Conservation (phyloP, 2,888 invertebrate genomes). For the Sarcophaga subvicina region DNA sequence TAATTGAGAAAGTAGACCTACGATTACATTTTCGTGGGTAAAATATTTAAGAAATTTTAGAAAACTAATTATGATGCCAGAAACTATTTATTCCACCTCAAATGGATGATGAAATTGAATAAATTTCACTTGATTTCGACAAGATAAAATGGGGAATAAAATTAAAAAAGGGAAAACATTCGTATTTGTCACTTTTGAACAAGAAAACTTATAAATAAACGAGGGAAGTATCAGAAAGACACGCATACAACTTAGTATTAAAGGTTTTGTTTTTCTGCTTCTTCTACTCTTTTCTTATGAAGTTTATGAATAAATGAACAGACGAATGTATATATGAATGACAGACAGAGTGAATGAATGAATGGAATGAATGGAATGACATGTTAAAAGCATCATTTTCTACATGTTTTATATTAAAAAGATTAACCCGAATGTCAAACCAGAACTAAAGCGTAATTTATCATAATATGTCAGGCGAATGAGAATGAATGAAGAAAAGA, state of each 20-base stretch:
- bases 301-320: conserved; percentile 22
- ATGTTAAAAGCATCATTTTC: conserved; percentile 63
- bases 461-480: conserved; percentile 46
- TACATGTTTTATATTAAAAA: conserved; percentile 47
- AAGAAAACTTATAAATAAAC: conserved; percentile 48
- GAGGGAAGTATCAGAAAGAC: not conserved
- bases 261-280: not conserved
- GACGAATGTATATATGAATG: not conserved
- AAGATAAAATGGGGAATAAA: conserved; percentile 22
- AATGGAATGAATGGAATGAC: conserved; percentile 57
- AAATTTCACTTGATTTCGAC: not conserved
- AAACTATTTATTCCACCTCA: conserved; percentile 54
- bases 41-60: too few relatives aligned
- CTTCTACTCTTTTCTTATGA: conserved; percentile 1
- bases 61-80: conserved; percentile 42
- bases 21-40: too few relatives aligned
- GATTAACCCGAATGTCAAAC: conserved; percentile 61
- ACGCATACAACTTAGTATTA: too few relatives aligned
- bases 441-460: conserved; percentile 54
- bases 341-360: not conserved
- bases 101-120: conserved; percentile 11
- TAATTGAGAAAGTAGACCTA: too few relatives aligned
- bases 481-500: not conserved
- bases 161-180: conserved; percentile 51
- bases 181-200: conserved; percentile 66